These are phyloP conservation scores for Rhyzopertha dominica DNA, from an alignment of 1,140 invertebrate genomes.

Conservation along the genomic window DNA sequence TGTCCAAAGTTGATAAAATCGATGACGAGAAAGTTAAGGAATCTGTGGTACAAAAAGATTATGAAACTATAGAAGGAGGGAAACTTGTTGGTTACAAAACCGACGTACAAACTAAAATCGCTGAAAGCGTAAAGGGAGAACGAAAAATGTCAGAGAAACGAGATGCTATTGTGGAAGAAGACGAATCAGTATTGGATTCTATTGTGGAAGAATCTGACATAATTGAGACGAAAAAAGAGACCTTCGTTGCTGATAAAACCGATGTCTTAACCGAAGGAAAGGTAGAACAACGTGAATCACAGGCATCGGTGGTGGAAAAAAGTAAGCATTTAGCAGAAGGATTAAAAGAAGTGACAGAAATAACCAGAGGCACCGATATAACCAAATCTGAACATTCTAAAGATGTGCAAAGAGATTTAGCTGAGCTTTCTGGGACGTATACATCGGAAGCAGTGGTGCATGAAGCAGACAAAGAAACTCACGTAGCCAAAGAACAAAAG, in stretches of 20 bases:
- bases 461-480: slow-evolving; percentile 19
- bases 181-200: slow-evolving; percentile 34
- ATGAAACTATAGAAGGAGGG: slow-evolving; percentile 16
- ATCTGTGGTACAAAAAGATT: slow-evolving; percentile 16
- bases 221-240: slow-evolving; percentile 28
- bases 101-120: slow-evolving; percentile 26
- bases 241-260: slow-evolving; percentile 17
- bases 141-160: slow-evolving; percentile 26
- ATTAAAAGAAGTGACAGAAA: slow-evolving; percentile 11
- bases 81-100: slow-evolving; percentile 22
- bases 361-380: not conserved
- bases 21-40: slow-evolving; percentile 30
- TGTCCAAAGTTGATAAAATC: slow-evolving; percentile 37
- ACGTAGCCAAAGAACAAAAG: slow-evolving; percentile 5
- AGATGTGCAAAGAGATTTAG: slow-evolving; percentile 9
- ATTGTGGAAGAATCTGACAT: slow-evolving; percentile 30
- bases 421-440: no score
- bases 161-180: slow-evolving; percentile 35
- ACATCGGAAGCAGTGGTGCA: slow-evolving; percentile 14
- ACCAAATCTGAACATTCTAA: slow-evolving; percentile 6
- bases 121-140: slow-evolving; percentile 29
- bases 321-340: not conserved
- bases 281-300: slow-evolving; percentile 15
- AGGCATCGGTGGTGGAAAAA: not conserved
- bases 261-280: slow-evolving; percentile 24